Percentiles rank a stretch among this genome's conserved stretches.
Evolutionary conservation across 1,140 invertebrate genomes (phyloP).

Genomic region (Stegodyphus dumicola): DNA sequence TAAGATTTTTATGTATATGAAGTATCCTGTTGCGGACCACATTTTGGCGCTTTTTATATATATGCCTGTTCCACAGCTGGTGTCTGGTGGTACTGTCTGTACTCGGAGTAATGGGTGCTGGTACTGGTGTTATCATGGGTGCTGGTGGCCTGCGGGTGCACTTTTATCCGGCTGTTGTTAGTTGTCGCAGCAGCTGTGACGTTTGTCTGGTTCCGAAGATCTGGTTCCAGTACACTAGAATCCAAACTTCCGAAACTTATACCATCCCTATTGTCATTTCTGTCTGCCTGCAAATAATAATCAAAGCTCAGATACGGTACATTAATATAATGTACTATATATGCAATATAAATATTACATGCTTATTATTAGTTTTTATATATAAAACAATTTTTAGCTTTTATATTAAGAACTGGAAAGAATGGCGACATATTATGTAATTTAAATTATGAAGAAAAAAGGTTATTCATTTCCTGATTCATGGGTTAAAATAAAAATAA

Average conservation of each 20-base stretch:
- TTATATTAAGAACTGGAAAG: too few species aligned
- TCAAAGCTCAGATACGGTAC: too few species aligned
- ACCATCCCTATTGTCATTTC: constrained; percentile 51
- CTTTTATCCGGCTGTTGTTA: constrained; percentile 44
- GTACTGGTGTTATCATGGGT: background rate
- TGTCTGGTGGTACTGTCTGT: constrained; percentile 38
- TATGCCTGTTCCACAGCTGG: constrained; percentile 45
- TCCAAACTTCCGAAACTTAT: constrained; percentile 40
- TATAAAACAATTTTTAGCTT: too few species aligned
- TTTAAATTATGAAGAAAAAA: too few species aligned
- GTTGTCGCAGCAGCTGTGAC: constrained; percentile 20
- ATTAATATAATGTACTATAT: too few species aligned
- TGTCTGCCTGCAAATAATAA: constrained; percentile 33
- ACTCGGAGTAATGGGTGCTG: constrained; percentile 8
- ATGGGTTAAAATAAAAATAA: too few species aligned
- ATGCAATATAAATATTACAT: too few species aligned
- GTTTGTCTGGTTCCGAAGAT: constrained; percentile 15
- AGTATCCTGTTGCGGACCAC: background rate
- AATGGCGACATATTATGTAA: too few species aligned
- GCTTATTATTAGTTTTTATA: too few species aligned
- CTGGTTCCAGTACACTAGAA: constrained; percentile 41
- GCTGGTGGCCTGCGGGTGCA: constrained; percentile 10
- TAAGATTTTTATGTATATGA: background rate
- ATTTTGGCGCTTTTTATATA: constrained; percentile 14
- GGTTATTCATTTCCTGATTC: too few species aligned